Evolutionary conservation across 1,140 invertebrate genomes (phyloP).

Genomic region (Atopsyche davidsoni): DNA sequence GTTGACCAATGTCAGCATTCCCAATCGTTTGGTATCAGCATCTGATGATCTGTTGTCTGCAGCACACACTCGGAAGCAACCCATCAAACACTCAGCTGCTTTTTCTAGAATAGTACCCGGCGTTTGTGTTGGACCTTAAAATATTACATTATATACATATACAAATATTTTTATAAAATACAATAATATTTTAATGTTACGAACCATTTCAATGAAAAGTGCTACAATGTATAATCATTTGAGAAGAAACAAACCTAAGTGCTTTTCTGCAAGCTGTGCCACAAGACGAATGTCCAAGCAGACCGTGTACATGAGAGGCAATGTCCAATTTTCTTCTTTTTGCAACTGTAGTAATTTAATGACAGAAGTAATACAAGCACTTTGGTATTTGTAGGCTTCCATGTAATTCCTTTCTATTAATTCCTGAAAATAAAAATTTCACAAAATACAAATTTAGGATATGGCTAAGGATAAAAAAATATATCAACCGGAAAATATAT

Average conservation of each 20-base stretch:
- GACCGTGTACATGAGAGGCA: constrained; percentile 84
- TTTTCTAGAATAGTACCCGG: constrained; percentile 83
- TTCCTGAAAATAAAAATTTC: constrained; percentile 49
- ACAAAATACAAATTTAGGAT: background rate
- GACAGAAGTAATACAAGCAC: constrained; percentile 68
- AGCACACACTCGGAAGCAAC: constrained; percentile 91
- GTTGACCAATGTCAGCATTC: constrained; percentile 94
- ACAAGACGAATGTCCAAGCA: constrained; percentile 84
- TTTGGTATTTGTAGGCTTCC: constrained; percentile 75
- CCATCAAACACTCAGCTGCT: constrained; percentile 90
- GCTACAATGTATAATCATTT: background rate
- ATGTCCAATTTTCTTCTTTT: constrained; percentile 94
- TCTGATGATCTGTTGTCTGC: constrained; percentile 84
- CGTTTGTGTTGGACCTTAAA: constrained; percentile 38
- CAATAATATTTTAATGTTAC: too few relatives aligned
- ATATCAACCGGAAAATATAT: too few relatives aligned
- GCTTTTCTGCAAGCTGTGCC: constrained; percentile 70
- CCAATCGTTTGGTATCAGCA: constrained; percentile 88
- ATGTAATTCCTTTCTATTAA: constrained; percentile 61
- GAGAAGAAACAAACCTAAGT: constrained; percentile 37
- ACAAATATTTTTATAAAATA: too few relatives aligned
- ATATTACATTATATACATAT: too few relatives aligned
- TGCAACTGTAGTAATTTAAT: constrained; percentile 79
- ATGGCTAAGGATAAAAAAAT: too few relatives aligned
- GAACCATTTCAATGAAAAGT: too few relatives aligned